Base-by-base conservation (phyloP, 2,797 vertebrate species). In the Lutjanus campechanus region DNA sequence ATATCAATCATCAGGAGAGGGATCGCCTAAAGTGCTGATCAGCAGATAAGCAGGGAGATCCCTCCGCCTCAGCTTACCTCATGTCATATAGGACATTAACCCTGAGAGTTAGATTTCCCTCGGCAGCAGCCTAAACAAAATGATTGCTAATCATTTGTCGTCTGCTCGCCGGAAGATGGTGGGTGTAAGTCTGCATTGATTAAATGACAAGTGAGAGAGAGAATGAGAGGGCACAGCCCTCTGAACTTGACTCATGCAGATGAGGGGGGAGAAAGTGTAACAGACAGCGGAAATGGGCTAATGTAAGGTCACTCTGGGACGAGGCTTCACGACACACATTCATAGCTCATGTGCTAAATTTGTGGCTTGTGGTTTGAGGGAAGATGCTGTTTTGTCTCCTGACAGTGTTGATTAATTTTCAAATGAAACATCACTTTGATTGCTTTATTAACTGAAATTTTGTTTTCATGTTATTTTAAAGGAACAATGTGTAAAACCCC, bases 121-220 rank as follows among this genome's bases (percentile, higher is more conserved):
- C 40, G 64, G 89, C 82, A 74, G 88, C 79, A 58, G 76, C 79
- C 77, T 86, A 88, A 91, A 92, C 85, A 91, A 91, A 90, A 88
- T 91, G 74, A 90, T 88, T 68, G 87, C 88, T 88, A 89, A 91
- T 94, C 87, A 92, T 93, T 92, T 86, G 79, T 88, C 77, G 62
- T 75, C 70, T 29, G 63, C 55, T 80, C 64, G 59, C 51, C 49
- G 60, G 69, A 89, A 85, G 77, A 82, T 73, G 83, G 81, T 69
- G 72, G 73, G 50, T 85, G 70, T 79, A 83, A 76, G 76, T 86
- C 81, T 79, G 86, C 83, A 89, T 86, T 89, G 93, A 93, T 92
- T 89, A 87, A 83, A 78, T 81, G 68, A 81, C 74, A 69, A 79
- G 53, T 36, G 62, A 51, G 43, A 17, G 61, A 46, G 60, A 43